Evolutionary conservation across 2,888 invertebrate genomes (phyloP).

Genomic region (Pogonocherus hispidulus): DNA sequence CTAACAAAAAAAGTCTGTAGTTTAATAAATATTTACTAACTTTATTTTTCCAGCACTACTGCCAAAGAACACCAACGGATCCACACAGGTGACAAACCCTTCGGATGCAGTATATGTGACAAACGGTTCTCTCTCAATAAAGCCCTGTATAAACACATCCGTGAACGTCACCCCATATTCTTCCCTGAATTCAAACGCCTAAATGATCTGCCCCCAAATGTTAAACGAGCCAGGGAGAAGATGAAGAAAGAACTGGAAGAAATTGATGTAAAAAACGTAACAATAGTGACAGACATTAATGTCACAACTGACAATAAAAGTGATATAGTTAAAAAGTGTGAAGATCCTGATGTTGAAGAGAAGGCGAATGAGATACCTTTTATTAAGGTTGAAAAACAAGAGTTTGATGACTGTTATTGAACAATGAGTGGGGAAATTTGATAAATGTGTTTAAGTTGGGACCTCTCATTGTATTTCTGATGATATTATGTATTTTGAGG

Average conservation of each 20-base stretch:
- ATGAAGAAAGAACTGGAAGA: conserved; percentile 33
- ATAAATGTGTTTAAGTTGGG: too few species aligned
- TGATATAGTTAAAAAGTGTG: conserved; percentile 17
- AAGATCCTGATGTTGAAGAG: conserved; percentile 16
- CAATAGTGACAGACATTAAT: neutral
- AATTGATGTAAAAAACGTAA: conserved; percentile 12
- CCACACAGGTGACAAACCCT: conserved; percentile 64
- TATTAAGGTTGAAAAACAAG: conserved; percentile 33
- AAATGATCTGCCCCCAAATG: conserved; percentile 51
- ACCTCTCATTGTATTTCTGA: too few species aligned
- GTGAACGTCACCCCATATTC: conserved; percentile 59
- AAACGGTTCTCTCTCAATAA: conserved; percentile 61
- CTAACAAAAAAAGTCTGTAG: neutral
- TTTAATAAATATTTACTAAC: neutral
- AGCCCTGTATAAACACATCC: conserved; percentile 61
- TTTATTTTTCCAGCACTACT: conserved; percentile 56
- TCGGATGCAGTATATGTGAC: conserved; percentile 58
- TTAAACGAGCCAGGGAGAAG: conserved; percentile 50
- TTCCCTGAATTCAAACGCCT: conserved; percentile 57
- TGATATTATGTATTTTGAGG: too few species aligned
- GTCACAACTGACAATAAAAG: neutral
- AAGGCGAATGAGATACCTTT: conserved; percentile 25
- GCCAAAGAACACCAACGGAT: conserved; percentile 62
- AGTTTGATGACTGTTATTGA: conserved; percentile 17
- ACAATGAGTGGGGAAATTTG: too few species aligned